phyloP scores from a whole-genome alignment of 2,113 vertebrate genomes.

The Amphiprion percula region DNA sequence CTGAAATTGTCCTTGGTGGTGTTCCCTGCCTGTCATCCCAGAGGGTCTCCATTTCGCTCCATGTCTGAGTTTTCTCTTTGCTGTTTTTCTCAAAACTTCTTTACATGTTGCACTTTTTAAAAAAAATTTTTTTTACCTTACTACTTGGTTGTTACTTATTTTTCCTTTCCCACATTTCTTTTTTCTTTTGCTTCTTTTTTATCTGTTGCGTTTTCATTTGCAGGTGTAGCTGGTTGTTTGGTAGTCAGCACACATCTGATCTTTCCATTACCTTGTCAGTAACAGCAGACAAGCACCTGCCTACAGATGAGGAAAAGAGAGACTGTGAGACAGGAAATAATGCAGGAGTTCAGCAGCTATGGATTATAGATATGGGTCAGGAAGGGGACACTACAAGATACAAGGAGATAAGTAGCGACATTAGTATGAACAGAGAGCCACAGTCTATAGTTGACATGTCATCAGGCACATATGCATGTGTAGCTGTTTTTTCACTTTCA shows the following conservation, averaged over 20 bases:
- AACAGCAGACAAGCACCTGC: constrained; percentile 53
- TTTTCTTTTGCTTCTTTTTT: constrained; percentile 9
- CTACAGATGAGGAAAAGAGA: constrained; percentile 70
- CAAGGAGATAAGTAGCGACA: constrained; percentile 26
- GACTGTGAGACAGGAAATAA: constrained; percentile 11
- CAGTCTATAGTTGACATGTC: neutral
- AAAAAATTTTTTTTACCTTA: neutral
- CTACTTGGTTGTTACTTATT: neutral
- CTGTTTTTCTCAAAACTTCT: constrained; percentile 1
- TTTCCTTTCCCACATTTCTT: neutral
- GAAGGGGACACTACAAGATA: constrained; percentile 39
- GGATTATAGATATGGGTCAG: constrained; percentile 54
- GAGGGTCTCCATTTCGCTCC: constrained; percentile 30
- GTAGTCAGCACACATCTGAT: constrained; percentile 58
- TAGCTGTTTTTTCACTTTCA: neutral
- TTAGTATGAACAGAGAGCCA: constrained; percentile 19
- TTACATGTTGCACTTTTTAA: neutral
- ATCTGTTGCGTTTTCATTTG: constrained; percentile 30
- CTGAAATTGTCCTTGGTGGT: constrained; percentile 70
- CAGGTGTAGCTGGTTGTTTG: constrained; percentile 34
- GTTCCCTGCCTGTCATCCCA: constrained; percentile 51
- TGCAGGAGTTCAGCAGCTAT: constrained; percentile 61
- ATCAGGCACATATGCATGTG: constrained; percentile 1
- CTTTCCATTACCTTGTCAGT: constrained; percentile 69
- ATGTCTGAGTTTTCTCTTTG: constrained; percentile 5